Evolutionary conservation across 2,113 vertebrate species (phyloP).

Genomic region (Varanus salvator): DNA sequence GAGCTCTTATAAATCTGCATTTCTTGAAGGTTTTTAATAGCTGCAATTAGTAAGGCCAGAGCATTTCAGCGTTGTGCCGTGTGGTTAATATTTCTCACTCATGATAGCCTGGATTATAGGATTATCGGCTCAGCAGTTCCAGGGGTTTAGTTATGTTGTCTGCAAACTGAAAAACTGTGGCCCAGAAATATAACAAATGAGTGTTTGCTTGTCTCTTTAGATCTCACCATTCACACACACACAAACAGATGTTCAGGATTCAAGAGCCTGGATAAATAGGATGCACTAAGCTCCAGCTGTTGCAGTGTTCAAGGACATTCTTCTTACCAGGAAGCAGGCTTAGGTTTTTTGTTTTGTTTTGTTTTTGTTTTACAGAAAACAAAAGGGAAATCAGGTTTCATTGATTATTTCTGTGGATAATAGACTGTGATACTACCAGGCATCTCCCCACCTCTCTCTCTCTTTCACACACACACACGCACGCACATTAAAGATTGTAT

Average conservation of each 20-base stretch:
- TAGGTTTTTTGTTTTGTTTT: neutral
- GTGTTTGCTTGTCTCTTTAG: slow-evolving; percentile 65
- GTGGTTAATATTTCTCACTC: slow-evolving; percentile 60
- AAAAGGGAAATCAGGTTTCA: slow-evolving; percentile 14
- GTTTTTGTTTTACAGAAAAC: neutral
- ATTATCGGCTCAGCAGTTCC: slow-evolving; percentile 40
- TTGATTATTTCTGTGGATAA: slow-evolving; percentile 6
- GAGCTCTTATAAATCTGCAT: slow-evolving; percentile 63
- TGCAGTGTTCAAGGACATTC: slow-evolving; percentile 51
- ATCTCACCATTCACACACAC: slow-evolving; percentile 68
- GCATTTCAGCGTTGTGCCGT: slow-evolving; percentile 59
- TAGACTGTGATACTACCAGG: slow-evolving; percentile 16
- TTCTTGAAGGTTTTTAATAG: slow-evolving; percentile 70
- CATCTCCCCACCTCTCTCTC: neutral
- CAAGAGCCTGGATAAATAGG: slow-evolving; percentile 62
- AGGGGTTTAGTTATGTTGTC: slow-evolving; percentile 57
- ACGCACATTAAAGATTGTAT: neutral
- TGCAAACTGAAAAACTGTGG: slow-evolving; percentile 53
- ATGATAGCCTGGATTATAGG: slow-evolving; percentile 51
- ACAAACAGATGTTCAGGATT: slow-evolving; percentile 61
- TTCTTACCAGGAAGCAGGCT: slow-evolving; percentile 37
- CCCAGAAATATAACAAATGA: slow-evolving; percentile 53
- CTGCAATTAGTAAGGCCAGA: slow-evolving; percentile 66
- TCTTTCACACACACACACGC: no score
- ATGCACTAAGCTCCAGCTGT: slow-evolving; percentile 51